Percentiles rank a stretch among this genome's conserved stretches.
phyloP scores from a whole-genome alignment of 2,797 vertebrate species.

The Simalia tracyae region DNA sequence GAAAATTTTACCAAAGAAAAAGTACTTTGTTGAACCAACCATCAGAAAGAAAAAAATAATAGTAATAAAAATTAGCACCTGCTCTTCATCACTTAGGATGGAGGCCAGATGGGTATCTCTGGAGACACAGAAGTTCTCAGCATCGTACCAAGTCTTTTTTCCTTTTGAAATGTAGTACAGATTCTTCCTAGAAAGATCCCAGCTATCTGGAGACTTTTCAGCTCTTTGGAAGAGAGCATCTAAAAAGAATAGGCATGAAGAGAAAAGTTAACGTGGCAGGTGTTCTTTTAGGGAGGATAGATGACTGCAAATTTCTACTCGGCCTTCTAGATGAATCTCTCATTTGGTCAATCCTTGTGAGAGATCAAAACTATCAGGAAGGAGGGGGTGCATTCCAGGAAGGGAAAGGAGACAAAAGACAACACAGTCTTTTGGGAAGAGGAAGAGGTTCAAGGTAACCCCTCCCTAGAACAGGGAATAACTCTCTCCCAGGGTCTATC shows the following conservation, averaged over 20 bases:
- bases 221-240: neutral
- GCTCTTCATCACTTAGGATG: conserved; percentile 9
- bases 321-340: neutral
- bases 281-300: neutral
- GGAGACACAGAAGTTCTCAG: conserved; percentile 14
- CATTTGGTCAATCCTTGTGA: neutral
- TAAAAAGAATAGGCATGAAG: neutral
- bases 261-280: neutral
- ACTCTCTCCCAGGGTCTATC: no score
- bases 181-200: conserved; percentile 1
- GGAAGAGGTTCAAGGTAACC: no score
- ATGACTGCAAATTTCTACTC: neutral
- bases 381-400: no score
- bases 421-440: no score
- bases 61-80: conserved; percentile 24
- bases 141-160: neutral
- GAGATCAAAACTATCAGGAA: no score
- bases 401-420: no score
- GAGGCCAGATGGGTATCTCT: neutral
- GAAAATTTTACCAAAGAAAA: neutral
- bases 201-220: neutral
- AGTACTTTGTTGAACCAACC: no score
- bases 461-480: no score
- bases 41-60: neutral
- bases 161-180: conserved; percentile 39